Conservation (phyloP, 2,888 invertebrate species). For the Hirtodrosophila histrioides region DNA sequence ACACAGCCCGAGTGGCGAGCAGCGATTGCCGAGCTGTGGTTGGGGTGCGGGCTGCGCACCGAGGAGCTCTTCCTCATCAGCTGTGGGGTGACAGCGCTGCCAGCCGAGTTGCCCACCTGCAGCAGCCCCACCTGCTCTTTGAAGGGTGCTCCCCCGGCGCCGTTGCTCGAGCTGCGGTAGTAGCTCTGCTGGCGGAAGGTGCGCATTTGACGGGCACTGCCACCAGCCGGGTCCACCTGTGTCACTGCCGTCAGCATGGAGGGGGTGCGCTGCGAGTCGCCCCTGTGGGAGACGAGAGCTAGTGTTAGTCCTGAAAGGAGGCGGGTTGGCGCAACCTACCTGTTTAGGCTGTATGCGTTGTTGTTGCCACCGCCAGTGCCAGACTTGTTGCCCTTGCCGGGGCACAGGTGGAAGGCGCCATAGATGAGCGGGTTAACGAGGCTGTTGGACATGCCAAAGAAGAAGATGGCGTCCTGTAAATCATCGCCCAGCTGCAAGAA, state of each 20-base stretch:
- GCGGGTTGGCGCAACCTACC: slow-evolving; percentile 57
- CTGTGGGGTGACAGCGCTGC: slow-evolving; percentile 55
- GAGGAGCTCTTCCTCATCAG: slow-evolving; percentile 68
- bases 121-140: slow-evolving; percentile 80
- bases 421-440: slow-evolving; percentile 94
- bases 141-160: slow-evolving; percentile 50
- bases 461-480: slow-evolving; percentile 90
- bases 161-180: slow-evolving; percentile 78
- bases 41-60: slow-evolving; percentile 64
- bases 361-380: slow-evolving; percentile 75
- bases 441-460: slow-evolving; percentile 94
- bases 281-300: slow-evolving; percentile 59
- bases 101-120: slow-evolving; percentile 54
- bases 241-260: slow-evolving; percentile 84
- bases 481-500: slow-evolving; percentile 88
- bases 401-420: slow-evolving; percentile 94
- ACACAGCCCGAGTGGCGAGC: slow-evolving; percentile 58
- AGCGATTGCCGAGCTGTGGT: slow-evolving; percentile 47
- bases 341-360: slow-evolving; percentile 82
- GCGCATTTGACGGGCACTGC: slow-evolving; percentile 77
- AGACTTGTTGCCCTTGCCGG: slow-evolving; percentile 84
- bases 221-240: slow-evolving; percentile 81
- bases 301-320: not conserved
- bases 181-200: slow-evolving; percentile 82
- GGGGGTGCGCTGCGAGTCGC: slow-evolving; percentile 83